phyloP scores from a whole-genome alignment of 1,140 invertebrate genomes.

The Conus ventricosus region DNA sequence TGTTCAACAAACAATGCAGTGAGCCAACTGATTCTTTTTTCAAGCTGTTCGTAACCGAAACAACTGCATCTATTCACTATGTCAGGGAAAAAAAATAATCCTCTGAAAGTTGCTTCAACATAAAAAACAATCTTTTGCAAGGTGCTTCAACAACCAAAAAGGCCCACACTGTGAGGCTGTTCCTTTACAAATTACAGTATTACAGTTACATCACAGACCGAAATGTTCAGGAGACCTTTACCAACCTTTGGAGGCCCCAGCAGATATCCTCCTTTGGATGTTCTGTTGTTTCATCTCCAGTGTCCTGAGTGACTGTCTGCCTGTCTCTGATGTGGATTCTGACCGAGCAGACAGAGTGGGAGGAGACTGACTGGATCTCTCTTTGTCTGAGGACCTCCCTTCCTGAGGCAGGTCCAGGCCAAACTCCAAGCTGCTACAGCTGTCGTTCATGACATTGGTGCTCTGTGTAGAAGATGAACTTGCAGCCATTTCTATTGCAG shows the following conservation, averaged over 20 bases:
- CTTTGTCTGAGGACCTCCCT: background rate
- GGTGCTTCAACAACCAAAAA: too few species aligned
- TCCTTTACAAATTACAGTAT: too few species aligned
- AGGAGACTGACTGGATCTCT: constrained; percentile 27
- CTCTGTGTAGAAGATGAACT: too few species aligned
- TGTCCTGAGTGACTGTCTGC: constrained; percentile 49
- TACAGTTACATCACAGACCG: too few species aligned
- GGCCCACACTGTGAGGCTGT: too few species aligned
- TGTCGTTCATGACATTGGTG: constrained; percentile 21
- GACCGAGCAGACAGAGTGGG: background rate
- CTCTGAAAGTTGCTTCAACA: too few species aligned
- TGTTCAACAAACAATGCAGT: too few species aligned
- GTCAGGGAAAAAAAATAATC: too few species aligned
- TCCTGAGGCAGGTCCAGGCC: constrained; percentile 4
- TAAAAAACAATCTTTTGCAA: too few species aligned
- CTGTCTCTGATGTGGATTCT: background rate
- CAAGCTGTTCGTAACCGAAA: too few species aligned
- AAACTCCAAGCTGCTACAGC: constrained; percentile 31
- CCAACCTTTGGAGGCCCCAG: constrained; percentile 26
- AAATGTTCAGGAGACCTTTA: background rate
- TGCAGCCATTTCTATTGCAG: background rate
- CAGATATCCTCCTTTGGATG: constrained; percentile 37
- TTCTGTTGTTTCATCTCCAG: constrained; percentile 57
- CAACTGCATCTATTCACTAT: too few species aligned
- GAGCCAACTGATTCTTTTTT: too few species aligned